Percentiles rank a stretch among this genome's conserved stretches.
Evolutionary conservation across 64 coral and sea anemone genomes (phyloP).

Genomic region (Montipora cactus): DNA sequence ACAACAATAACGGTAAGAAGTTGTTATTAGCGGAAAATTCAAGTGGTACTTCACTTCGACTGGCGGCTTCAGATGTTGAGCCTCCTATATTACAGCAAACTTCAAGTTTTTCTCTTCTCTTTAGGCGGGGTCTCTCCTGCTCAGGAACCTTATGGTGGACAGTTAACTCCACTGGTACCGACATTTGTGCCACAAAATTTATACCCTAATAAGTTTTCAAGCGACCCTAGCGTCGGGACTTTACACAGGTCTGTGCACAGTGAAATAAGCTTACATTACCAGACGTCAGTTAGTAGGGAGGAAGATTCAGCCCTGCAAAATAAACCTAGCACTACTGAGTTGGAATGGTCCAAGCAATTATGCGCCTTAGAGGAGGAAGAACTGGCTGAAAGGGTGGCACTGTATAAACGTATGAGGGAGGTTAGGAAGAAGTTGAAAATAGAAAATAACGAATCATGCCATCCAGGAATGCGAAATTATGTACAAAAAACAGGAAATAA

Average conservation of each 20-base stretch:
- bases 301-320: background rate
- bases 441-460: background rate
- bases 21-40: background rate
- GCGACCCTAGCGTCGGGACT: background rate
- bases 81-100: background rate
- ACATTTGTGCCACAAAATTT: background rate
- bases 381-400: constrained; percentile 1
- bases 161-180: background rate
- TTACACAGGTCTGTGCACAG: background rate
- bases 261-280: background rate
- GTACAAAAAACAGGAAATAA: background rate
- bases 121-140: background rate
- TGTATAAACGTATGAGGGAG: constrained; percentile 5
- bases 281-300: background rate
- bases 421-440: background rate
- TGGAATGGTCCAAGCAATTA: background rate
- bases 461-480: background rate
- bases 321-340: background rate
- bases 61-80: too few relatives aligned
- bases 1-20: background rate
- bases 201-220: background rate
- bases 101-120: background rate
- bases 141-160: background rate
- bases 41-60: background rate
- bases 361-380: background rate